These are phyloP conservation scores for Yponomeuta malinellus DNA, from an alignment of 2,888 invertebrate genomes.

Conservation along the genomic window DNA sequence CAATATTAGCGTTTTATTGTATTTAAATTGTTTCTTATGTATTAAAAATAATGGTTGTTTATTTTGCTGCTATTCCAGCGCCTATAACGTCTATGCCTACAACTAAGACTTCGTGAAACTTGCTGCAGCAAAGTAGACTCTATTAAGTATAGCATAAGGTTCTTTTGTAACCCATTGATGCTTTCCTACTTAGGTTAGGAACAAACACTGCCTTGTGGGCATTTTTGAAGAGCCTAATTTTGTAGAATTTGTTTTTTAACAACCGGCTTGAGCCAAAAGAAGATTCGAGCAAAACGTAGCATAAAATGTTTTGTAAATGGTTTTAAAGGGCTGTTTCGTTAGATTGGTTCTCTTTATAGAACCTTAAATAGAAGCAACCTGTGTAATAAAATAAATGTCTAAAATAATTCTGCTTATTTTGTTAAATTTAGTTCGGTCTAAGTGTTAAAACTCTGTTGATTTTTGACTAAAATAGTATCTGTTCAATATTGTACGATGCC, in stretches of 20 bases:
- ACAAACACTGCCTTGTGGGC: constrained; percentile 6
- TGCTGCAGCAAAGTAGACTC: constrained; percentile 9
- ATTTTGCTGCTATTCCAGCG: constrained; percentile 8
- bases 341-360: neutral
- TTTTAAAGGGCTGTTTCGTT: too few relatives aligned
- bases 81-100: constrained; percentile 5
- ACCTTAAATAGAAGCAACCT: neutral
- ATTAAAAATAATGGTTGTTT: neutral
- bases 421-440: neutral
- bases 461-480: neutral
- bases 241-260: neutral
- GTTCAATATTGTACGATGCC: neutral
- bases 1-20: constrained; percentile 38
- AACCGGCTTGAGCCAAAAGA: neutral
- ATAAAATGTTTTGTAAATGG: too few relatives aligned
- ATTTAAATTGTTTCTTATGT: constrained; percentile 13
- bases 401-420: neutral
- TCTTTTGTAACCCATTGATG: constrained; percentile 14
- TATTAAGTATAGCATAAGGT: constrained; percentile 9
- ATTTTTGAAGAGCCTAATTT: constrained; percentile 13
- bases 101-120: neutral
- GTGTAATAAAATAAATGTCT: neutral
- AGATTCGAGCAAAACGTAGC: too few relatives aligned
- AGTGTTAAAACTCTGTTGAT: neutral
- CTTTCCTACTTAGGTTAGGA: constrained; percentile 14